Base-by-base conservation (phyloP, 2,113 vertebrate genomes). In the Varanus komodoensis region DNA sequence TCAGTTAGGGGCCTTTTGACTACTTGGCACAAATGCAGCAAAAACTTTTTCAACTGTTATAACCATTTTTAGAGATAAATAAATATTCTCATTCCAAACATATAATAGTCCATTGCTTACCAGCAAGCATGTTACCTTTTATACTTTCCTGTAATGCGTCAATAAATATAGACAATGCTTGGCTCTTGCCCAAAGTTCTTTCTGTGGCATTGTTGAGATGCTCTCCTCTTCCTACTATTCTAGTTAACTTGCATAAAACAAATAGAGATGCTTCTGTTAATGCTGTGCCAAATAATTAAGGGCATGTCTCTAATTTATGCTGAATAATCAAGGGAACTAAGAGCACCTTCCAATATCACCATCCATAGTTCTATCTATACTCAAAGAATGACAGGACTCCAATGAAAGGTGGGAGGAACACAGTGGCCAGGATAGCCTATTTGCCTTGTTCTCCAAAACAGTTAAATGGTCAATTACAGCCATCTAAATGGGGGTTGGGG, bases 151-250 rank as follows among this genome's bases (percentile, higher is more conserved):
- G 97, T 44, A 98, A 93, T 54, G 88, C 95, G 64, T 91, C 87
- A 78, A 98, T 96, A 91, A 96, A 97, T 7, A 91, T 92, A 87
- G 97, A 90, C 84, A 99, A 92, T 57, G 95, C 93, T 91, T 93
- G 93, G 90, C 95, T 97, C 96, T 92, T 96, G 78, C 93, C 96
- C 81, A 97, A n/a, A 29, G 95, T 97, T 89, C 90, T 83, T 48
- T 97, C 94, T 4, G 97, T 96, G 15, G 91, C 90, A 73, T 67
- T 75, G 38, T 91, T 91, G 57, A 98, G 95, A 6, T 96, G 90
- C 44, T 95, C 82, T 54, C 97, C 89, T 78, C 93, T 87, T 2
- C 68, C 67, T 48, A 97, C 95, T 81, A 98, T 82, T 77, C 74
- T 92, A 23, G 94, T 82, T 0, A 96, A 95, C 99, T 99, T 85